Conservation (phyloP, 2,113 vertebrate species). For the Erpornis zantholeuca region DNA sequence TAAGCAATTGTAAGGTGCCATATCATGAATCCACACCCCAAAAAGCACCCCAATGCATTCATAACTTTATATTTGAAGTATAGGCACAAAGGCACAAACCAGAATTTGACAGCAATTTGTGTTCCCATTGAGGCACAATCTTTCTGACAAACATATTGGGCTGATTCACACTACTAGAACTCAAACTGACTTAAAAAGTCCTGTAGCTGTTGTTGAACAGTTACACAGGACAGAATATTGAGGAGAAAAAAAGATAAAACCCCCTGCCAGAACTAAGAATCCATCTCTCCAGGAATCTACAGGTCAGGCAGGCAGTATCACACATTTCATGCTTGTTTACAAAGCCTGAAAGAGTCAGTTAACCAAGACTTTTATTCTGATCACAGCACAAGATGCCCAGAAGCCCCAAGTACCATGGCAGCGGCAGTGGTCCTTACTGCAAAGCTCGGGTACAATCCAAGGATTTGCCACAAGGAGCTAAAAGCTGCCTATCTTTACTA, state of each 20-base stretch:
- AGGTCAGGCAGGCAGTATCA: background rate
- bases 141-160: background rate
- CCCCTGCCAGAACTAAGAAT: background rate
- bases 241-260: no score
- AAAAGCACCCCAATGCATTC: background rate
- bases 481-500: background rate
- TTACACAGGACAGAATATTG: background rate
- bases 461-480: background rate
- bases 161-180: background rate
- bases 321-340: background rate
- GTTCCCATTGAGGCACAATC: background rate
- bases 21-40: background rate
- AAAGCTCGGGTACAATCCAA: background rate
- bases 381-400: background rate
- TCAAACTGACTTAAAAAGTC: background rate
- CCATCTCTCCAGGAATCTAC: background rate
- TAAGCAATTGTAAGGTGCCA: background rate
- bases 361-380: background rate
- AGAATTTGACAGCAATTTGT: background rate
- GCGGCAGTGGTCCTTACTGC: background rate
- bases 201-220: background rate
- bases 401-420: background rate
- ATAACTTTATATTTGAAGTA: background rate
- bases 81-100: background rate
- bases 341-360: background rate